Base-by-base conservation (phyloP, 2,113 vertebrate species). In the Amphilophus citrinellus region DNA sequence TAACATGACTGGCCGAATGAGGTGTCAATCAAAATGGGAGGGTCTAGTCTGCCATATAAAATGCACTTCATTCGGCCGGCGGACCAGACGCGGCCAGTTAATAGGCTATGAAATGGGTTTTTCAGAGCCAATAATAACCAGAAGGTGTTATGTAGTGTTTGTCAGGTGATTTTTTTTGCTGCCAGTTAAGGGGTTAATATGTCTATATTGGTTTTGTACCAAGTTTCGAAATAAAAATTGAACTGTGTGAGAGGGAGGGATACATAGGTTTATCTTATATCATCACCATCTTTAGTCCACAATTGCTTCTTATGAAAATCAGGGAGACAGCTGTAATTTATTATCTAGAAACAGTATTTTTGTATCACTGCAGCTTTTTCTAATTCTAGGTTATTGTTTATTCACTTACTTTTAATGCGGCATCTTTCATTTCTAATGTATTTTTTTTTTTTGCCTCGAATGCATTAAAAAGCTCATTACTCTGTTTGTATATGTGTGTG, bases 381-480 rank as follows among this genome's bases (percentile, higher is more conserved):
- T 79, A 79, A 91, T 82, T 80, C 27, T 24, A 84, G 7, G 61
- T 84, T 91, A 83, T 73, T 88, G 59, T 62, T 81, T 85, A 80
- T 88, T 84, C 50, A 50, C 86, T 88, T 85, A 88, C 35, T 61
- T 89, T 88, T 77, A 88, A 66, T 82, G 56, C 60, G 35, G 20
- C 82, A 71, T 89, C 75, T 81, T 87, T 88, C 73, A 84, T 91
- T 84, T 88, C 44, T 86, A 84, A 77, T 86, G 71, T 56, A 84
- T 87, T 87, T 27, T 27, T 24, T 24, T 24, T 50, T 87, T 83
- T 87, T 89, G 15, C 56, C 53, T 84, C 73, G 85, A 79, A 85
- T 90, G 56, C 85, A 88, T 88, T 89, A 86, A 89, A 86, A 88
- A 84, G 58, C 77, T 79, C 81, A 90, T 91, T 85, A 86, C 62